phyloP scores from a whole-genome alignment of 37 sponge, comb jelly and placozoan genomes.

The Sycon ciliatum region DNA sequence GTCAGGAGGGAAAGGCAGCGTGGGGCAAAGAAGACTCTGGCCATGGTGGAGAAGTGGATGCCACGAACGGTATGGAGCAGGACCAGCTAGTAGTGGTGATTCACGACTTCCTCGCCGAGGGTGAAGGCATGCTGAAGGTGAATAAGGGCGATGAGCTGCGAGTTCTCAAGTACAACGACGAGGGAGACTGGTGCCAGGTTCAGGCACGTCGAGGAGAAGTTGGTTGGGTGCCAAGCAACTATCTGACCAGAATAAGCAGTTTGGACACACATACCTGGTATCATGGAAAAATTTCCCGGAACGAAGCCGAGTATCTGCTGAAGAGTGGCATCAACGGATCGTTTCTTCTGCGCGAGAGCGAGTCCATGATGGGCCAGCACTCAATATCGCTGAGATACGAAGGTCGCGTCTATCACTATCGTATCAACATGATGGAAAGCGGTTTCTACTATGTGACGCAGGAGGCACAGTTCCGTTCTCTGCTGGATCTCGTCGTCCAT shows the following conservation, averaged over 20 bases:
- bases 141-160: conserved; percentile 59
- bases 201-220: conserved; percentile 42
- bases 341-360: conserved; percentile 90
- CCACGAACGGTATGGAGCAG: too few species aligned
- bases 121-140: conserved; percentile 63
- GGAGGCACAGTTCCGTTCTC: conserved; percentile 59
- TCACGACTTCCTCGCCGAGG: conserved; percentile 54
- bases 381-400: conserved; percentile 86
- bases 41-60: too few species aligned
- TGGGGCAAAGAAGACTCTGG: too few species aligned
- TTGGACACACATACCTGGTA: conserved; percentile 93
- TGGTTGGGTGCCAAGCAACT: conserved; percentile 89
- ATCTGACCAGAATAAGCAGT: conserved; percentile 77
- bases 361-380: conserved; percentile 93
- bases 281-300: conserved; percentile 78
- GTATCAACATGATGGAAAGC: conserved; percentile 49
- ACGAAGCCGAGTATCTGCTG: conserved; percentile 77
- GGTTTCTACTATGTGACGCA: conserved; percentile 60
- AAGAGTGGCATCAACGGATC: conserved; percentile 89
- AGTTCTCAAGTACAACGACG: conserved; percentile 49
- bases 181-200: conserved; percentile 74
- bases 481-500: conserved; percentile 74
- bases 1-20: too few species aligned
- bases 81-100: conserved; percentile 55
- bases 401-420: conserved; percentile 85